Conservation (phyloP, 2,888 invertebrate species). For the Ennomos erosarius region DNA sequence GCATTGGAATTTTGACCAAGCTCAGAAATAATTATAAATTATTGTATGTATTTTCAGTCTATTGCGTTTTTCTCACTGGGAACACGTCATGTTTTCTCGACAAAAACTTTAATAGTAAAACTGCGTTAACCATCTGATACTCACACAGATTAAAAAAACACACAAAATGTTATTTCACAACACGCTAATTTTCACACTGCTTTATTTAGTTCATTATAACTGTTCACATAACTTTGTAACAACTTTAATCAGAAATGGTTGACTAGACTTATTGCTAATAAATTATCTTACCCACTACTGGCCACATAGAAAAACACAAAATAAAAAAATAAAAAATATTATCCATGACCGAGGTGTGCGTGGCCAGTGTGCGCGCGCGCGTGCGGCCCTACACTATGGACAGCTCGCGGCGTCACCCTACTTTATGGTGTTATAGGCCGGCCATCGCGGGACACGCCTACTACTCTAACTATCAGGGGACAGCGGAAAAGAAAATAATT, state of each 20-base stretch:
- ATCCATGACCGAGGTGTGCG: conserved; percentile 28
- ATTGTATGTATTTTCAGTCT: too few relatives aligned
- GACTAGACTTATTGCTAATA: background rate
- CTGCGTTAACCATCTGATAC: too few relatives aligned
- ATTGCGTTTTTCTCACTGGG: too few relatives aligned
- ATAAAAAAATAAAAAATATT: conserved; percentile 11
- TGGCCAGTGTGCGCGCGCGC: conserved; percentile 25
- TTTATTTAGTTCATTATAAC: too few relatives aligned
- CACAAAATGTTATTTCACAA: too few relatives aligned
- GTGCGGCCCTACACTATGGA: conserved; percentile 53
- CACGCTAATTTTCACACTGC: too few relatives aligned
- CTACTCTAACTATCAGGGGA: conserved; percentile 36
- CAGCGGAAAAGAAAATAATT: background rate
- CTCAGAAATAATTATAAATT: too few relatives aligned
- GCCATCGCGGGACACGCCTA: conserved; percentile 56
- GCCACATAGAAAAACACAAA: conserved; percentile 1
- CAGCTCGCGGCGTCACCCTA: conserved; percentile 39
- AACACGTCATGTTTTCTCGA: too few relatives aligned
- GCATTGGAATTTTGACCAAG: too few relatives aligned
- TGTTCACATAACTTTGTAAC: too few relatives aligned
- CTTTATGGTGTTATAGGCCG: conserved; percentile 49
- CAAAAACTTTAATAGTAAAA: too few relatives aligned
- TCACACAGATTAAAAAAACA: too few relatives aligned
- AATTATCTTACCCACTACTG: background rate
- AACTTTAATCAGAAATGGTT: background rate